Evolutionary conservation across 1,140 invertebrate genomes (phyloP).

Genomic region (Micrasema minimum): DNA sequence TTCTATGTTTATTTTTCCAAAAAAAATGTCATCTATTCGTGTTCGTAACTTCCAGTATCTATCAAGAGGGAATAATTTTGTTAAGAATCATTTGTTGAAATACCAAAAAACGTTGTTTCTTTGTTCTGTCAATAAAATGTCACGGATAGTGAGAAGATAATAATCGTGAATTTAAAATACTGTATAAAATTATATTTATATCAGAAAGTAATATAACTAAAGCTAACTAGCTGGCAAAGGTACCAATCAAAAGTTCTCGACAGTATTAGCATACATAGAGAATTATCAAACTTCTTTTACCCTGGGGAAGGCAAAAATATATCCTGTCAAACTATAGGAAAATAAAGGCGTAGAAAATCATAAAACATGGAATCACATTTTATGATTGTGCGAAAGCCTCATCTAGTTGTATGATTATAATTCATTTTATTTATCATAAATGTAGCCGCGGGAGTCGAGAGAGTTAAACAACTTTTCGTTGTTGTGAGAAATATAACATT

Average conservation of each 20-base stretch:
- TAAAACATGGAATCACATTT: neutral
- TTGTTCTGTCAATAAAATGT: neutral
- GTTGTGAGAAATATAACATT: no score
- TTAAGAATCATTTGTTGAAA: no score
- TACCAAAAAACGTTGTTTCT: neutral
- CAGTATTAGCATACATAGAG: constrained; percentile 49
- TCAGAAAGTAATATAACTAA: constrained; percentile 21
- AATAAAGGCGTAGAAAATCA: neutral
- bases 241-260: constrained; percentile 48
- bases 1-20: neutral
- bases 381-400: neutral
- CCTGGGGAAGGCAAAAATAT: neutral
- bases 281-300: constrained; percentile 22
- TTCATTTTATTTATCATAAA: neutral
- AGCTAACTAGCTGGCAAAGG: constrained; percentile 32
- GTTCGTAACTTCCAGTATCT: no score
- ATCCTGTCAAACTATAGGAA: neutral
- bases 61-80: no score
- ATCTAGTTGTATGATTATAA: neutral
- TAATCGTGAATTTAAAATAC: constrained; percentile 9
- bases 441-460: neutral
- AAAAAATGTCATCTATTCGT: neutral
- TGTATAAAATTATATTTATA: constrained; percentile 14
- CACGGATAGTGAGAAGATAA: neutral
- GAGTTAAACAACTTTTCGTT: neutral